These are phyloP conservation scores for Cheilosia grossa DNA, from an alignment of 2,888 invertebrate species.

Conservation along the genomic window DNA sequence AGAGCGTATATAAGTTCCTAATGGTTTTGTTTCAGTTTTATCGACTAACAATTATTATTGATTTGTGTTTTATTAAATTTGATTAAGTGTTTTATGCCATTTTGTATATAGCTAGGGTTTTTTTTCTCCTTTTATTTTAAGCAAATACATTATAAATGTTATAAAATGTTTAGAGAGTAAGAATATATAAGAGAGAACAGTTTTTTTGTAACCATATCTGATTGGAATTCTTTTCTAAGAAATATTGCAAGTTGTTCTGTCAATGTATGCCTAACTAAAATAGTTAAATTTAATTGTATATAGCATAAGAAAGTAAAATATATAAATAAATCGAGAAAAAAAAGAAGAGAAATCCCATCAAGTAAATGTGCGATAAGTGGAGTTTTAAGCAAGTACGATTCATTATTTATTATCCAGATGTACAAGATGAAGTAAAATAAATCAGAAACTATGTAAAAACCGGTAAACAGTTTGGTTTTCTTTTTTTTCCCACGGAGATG, in stretches of 20 bases:
- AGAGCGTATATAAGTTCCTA: constrained; percentile 78
- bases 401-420: constrained; percentile 73
- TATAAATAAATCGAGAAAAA: constrained; percentile 5
- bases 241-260: constrained; percentile 63
- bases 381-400: constrained; percentile 64
- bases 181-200: constrained; percentile 6
- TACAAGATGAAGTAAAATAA: constrained; percentile 69
- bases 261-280: constrained; percentile 53
- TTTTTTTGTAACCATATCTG: constrained; percentile 32
- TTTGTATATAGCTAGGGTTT: constrained; percentile 80
- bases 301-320: constrained; percentile 48
- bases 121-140: constrained; percentile 22
- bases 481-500: not conserved
- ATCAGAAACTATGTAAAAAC: constrained; percentile 59
- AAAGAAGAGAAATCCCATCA: constrained; percentile 65
- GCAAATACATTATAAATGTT: constrained; percentile 63
- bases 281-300: constrained; percentile 72
- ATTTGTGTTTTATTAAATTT: constrained; percentile 1
- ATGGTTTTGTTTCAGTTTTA: constrained; percentile 47
- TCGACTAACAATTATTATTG: constrained; percentile 28
- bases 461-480: not conserved
- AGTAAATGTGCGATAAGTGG: constrained; percentile 61
- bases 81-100: constrained; percentile 1
- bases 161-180: constrained; percentile 66
- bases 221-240: constrained; percentile 52